Evolutionary conservation across 2,797 vertebrate species (phyloP), one percentile per base, ranked within the genome.

Genomic region (Anabas testudineus): DNA sequence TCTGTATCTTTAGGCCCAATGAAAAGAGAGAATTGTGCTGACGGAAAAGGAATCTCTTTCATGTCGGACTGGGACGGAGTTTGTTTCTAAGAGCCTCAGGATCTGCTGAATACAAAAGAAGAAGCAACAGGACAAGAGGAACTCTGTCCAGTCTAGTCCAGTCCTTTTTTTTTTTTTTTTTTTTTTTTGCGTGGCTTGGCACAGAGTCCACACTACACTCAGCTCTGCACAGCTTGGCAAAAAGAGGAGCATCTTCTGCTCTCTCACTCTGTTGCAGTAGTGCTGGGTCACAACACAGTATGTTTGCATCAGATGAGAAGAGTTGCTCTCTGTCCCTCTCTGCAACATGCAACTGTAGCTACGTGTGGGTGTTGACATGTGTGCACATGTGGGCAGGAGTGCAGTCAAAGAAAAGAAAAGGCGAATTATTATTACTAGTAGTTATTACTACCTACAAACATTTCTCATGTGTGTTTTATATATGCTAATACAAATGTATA

Each of bases 101-200:
- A 86, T 86, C 46, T 88, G 88, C 88, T 90, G 83, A 88, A 80
- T 42, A 68, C 9, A 61, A 74, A 60, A 58, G 61, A 67, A 67
- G 68, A 47, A 67, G 67, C 14, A 15, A 66, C 57, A 71, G 18
- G 18, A 66, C 73, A 52, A 52, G 26, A 56, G 46, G 76, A 74
- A 71, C 81, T 67, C 49, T 34, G 70, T 82, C 73, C 66, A 22
- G 26, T 62, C 68, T 30, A 57, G 67, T 74, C 66, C 69, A 67
- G 66, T 74, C 71, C 57, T 79, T 63, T 63, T n/a, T n/a, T n/a
- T n/a, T n/a, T n/a, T n/a, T n/a, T n/a, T n/a, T n/a, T n/a, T n/a
- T n/a, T n/a, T n/a, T n/a, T n/a, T 48, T 72, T 49, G 34, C 18
- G 10, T 61, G 5, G 45, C 56, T 83, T 78, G 49, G 56, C 63